A percentile compares a stretch with the other conserved stretches of the same genome.
Evolutionary conservation across 35 echinoderm and acorn worm genomes (phyloP).

Genomic region (Eucidaris tribuloides): DNA sequence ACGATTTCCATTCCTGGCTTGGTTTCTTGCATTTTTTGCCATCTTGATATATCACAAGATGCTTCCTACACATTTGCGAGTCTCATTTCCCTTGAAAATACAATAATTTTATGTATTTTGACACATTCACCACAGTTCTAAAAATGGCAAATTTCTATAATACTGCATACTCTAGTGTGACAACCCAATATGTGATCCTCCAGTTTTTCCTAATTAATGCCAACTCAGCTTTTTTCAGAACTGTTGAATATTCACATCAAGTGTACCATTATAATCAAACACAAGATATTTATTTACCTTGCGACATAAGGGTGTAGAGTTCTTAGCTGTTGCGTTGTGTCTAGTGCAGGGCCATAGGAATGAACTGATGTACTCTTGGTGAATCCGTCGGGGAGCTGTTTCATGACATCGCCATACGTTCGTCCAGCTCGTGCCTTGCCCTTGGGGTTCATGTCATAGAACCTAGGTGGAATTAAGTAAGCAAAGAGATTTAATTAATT

Average conservation of each 20-base stretch:
- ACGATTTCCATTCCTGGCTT: too few relatives aligned
- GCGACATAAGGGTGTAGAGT: conserved; percentile 94
- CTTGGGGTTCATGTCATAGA: conserved; percentile 97
- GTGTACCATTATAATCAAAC: background rate
- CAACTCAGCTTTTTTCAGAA: background rate
- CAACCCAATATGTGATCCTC: background rate
- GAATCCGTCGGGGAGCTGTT: conserved; percentile 88
- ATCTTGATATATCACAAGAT: too few relatives aligned
- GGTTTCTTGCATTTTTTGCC: too few relatives aligned
- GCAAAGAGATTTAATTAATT: background rate
- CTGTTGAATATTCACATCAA: background rate
- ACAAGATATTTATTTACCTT: conserved; percentile 67
- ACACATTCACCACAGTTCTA: too few relatives aligned
- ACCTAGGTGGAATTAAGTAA: conserved; percentile 32
- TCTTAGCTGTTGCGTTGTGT: conserved; percentile 77
- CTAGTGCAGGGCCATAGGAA: conserved; percentile 70
- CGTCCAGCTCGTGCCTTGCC: conserved; percentile 90
- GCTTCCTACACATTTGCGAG: too few relatives aligned
- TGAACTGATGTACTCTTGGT: conserved; percentile 87
- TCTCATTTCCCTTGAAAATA: too few relatives aligned
- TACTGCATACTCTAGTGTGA: too few relatives aligned
- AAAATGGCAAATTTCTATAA: too few relatives aligned
- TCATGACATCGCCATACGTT: conserved; percentile 77
- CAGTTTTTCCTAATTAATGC: background rate
- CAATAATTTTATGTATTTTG: too few relatives aligned